Evolutionary conservation across 2,888 invertebrate species (phyloP).

Genomic region (Calameuta idolon): DNA sequence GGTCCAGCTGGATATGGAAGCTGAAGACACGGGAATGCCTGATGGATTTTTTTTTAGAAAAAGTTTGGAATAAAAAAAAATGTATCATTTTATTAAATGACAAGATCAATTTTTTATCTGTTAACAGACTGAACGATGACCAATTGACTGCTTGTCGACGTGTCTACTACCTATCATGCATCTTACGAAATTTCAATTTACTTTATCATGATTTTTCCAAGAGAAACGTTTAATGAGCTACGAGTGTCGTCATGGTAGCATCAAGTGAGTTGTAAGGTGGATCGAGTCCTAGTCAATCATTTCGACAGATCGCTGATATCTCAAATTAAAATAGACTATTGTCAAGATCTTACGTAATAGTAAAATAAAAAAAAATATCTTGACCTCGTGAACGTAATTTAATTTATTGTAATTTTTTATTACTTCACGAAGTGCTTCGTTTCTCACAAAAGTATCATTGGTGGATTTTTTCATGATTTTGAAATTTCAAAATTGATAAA

Average conservation of each 20-base stretch:
- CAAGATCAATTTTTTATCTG: neutral
- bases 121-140: neutral
- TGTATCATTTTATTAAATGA: neutral
- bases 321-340: neutral
- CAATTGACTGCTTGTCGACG: neutral
- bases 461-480: neutral
- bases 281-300: neutral
- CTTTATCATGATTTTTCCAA: neutral
- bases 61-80: too few species aligned
- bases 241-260: neutral
- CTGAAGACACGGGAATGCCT: too few species aligned
- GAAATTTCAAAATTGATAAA: neutral
- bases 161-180: neutral
- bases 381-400: neutral
- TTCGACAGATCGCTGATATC: neutral
- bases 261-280: neutral
- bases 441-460: neutral
- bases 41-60: too few species aligned
- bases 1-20: neutral
- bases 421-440: neutral
- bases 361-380: neutral
- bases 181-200: neutral
- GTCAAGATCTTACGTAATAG: neutral
- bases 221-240: neutral
- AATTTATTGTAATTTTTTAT: neutral